Percentiles rank a stretch among this genome's conserved stretches.
phyloP scores from a whole-genome alignment of 2,113 vertebrate genomes.

The Ciconia boyciana region DNA sequence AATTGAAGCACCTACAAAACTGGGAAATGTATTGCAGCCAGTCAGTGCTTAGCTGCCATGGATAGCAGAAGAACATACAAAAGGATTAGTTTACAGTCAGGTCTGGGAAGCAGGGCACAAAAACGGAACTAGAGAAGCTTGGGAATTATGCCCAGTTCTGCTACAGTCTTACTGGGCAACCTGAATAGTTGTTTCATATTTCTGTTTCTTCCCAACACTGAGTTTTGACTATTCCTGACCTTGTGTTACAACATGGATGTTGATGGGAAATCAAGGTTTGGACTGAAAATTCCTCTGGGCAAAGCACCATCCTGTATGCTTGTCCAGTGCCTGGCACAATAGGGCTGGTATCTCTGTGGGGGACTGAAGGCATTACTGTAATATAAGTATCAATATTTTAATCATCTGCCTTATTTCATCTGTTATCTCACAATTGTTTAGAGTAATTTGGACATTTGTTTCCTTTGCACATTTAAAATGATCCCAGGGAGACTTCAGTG shows the following conservation, averaged over 20 bases:
- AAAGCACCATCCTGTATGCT: background rate
- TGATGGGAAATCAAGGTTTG: background rate
- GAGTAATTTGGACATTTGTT: conserved; percentile 51
- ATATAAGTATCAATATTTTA: conserved; percentile 33
- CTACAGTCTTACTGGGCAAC: background rate
- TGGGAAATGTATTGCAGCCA: background rate
- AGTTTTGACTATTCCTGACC: background rate
- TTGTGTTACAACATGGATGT: background rate
- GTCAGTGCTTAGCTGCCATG: background rate
- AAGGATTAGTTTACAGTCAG: background rate
- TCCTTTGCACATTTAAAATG: conserved; percentile 29
- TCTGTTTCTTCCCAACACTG: background rate
- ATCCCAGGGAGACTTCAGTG: background rate
- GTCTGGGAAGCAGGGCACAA: background rate
- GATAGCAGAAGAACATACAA: background rate
- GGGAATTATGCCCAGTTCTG: background rate
- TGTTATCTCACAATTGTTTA: background rate
- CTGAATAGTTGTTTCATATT: background rate
- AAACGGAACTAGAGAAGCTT: background rate
- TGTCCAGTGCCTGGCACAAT: background rate
- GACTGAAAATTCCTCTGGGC: background rate
- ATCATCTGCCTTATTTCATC: conserved; percentile 26
- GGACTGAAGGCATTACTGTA: background rate
- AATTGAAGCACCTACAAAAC: background rate
- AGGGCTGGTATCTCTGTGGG: background rate